Evolutionary conservation across 2,113 vertebrate genomes (phyloP), one percentile per base, ranked within the genome.

Genomic region (Balaeniceps rex): DNA sequence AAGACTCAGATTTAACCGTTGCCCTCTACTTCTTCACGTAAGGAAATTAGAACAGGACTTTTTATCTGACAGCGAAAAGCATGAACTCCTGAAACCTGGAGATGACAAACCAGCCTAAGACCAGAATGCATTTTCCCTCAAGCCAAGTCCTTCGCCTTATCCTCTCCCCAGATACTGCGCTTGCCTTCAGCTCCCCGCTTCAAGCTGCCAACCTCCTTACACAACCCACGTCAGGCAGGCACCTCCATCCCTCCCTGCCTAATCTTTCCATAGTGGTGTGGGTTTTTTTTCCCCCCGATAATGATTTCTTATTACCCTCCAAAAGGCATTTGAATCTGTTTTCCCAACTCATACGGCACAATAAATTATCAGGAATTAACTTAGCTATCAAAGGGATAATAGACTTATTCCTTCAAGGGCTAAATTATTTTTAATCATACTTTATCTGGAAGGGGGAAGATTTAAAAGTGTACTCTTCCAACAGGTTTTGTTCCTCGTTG

Each of bases 361-460:
- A 88, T 83, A 80, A 93, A 80, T 93, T 70, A 90, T 4, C 78
- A 75, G 83, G 42, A 92, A 86, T 90, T 74, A 83, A 87, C 83
- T 83, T 77, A 96, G 68, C 88, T 92, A 84, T 82, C 80, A 72
- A 54, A 96, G 31, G 31, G 21, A 61, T 77, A 90, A 94, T 82
- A 61, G 83, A 89, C 25, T 71, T n/a, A 4, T 84, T 87, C 65
- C 77, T 97, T 87, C 87, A 76, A 87, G 87, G 78, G 36, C 74
- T 94, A 91, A 76, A 95, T 87, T 63, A 61, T 61, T 65, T 79
- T 75, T n/a, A 72, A 72, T 40, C 74, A 40, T 18, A 79, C 28
- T 82, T 91, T 72, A 75, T 87, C 69, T 90, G 52, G 26, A 60
- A 75, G 33, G 52, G 29, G 12, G 40, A 42, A 72, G 52, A 23